A percentile compares a stretch with the other conserved stretches of the same genome.
phyloP scores from a whole-genome alignment of 2,113 vertebrate genomes.

The Seriola dumerili region DNA sequence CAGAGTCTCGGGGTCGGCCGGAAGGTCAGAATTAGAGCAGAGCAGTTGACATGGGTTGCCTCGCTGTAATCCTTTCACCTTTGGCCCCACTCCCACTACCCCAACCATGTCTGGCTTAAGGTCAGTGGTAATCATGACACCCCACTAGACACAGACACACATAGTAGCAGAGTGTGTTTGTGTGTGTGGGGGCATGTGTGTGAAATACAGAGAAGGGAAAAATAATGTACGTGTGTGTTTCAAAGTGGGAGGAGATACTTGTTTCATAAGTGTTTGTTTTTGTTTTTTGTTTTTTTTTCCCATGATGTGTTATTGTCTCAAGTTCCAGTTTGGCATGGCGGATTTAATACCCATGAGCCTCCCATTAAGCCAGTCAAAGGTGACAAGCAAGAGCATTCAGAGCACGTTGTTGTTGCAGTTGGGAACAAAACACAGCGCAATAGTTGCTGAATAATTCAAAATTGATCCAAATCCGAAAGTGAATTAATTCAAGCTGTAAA shows the following conservation, averaged over 20 bases:
- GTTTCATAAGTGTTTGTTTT: neutral
- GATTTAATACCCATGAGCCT: neutral
- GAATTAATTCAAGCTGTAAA: neutral
- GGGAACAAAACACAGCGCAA: neutral
- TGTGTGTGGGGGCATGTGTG: neutral
- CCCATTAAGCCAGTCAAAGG: neutral
- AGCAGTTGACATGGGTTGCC: constrained; percentile 53
- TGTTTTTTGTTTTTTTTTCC: too few relatives aligned
- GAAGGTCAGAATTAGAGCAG: constrained; percentile 55
- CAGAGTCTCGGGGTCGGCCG: constrained; percentile 2
- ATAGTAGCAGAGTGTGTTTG: constrained; percentile 8
- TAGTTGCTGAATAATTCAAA: neutral
- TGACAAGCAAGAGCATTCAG: neutral
- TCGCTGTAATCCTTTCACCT: constrained; percentile 72
- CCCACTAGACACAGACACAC: constrained; percentile 31
- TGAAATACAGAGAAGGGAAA: neutral
- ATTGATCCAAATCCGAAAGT: neutral
- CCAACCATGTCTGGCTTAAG: constrained; percentile 57
- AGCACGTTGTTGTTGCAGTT: neutral
- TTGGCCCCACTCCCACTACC: constrained; percentile 60
- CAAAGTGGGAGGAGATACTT: neutral
- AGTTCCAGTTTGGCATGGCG: neutral
- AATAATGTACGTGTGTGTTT: constrained; percentile 11
- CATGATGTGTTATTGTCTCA: neutral
- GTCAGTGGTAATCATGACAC: constrained; percentile 66